Base-by-base conservation (phyloP, 2,888 invertebrate species). In the Carabus problematicus region DNA sequence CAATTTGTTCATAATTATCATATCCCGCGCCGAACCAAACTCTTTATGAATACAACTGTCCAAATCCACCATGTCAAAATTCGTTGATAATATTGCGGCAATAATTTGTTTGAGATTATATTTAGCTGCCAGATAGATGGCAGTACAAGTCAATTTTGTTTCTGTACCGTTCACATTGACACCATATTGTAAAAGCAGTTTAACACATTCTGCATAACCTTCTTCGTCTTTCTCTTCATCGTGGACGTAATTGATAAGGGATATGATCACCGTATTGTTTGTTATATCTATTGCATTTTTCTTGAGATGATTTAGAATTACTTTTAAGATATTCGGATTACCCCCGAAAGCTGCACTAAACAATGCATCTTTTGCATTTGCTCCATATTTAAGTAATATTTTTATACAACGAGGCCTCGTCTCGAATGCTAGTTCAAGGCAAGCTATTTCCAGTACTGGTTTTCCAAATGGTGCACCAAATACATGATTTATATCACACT, bases 121-220 rank as follows among this genome's bases (percentile, higher is more conserved):
- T 52, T 52, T 52, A n/a, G 52, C 52, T 14, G 52, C 52, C 12
- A 52, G 16, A 52, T 14, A 52, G 9, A 52, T 52, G 16, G 52
- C 52, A 14, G 3, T n/a, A 16, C 14, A n/a, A 14, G 52, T 14
- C 3, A 14, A 52, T 14, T 14, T 16, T 3, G 52, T 14, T 14
- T 52, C 6, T 3, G 52, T 52, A 3, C 1, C n/a, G 16, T 52
- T 52, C 16, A 52, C 16, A 52, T 52, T 16, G 16, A 52, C 9
- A 4, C 52, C 52, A 52, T 52, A 16, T 52, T 14, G 9, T 9
- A 52, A 14, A 9, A 52, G 16, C 12, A 52, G 16, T 9, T 52
- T 9, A 52, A 52, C 16, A 52, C 12, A 14, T 14, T 16, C 52
- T 9, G 16, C 52, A 16, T 52, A 52, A 14, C 3, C 3, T 9